Evolutionary conservation across 2,797 vertebrate genomes (phyloP), one percentile per base, ranked within the genome.

Genomic region (Microchirus variegatus): DNA sequence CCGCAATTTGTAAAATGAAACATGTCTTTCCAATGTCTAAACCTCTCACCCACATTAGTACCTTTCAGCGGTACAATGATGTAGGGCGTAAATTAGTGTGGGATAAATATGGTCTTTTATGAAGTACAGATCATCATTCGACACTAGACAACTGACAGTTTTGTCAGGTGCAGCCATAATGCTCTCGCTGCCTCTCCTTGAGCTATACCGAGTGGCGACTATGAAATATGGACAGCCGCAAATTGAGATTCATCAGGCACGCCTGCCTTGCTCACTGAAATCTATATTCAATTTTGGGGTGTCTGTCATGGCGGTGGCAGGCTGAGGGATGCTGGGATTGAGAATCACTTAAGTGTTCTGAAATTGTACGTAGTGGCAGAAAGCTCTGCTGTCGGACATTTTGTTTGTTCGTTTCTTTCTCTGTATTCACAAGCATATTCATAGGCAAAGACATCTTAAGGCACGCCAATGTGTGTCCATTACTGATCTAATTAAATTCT

Each of bases 201-300:
- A 84, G 84, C 79, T 71, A 49, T 55, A 81, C 82, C 76, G 55
- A 77, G 73, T 70, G 80, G 66, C 61, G 72, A 82, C 87, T 67
- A 78, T 90, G 87, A 92, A 89, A 90, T 87, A 93, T 90, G 84
- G 86, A 89, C 86, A 75, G 81, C 79, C 53, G 80, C 82, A 90
- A 90, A 92, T 91, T 90, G 88, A 92, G 87, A 92, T 92, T 90
- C 90, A 92, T 91, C 90, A 87, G 82, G 87, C 87, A 83, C 63
- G 78, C 82, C 87, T 88, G 87, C 89, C 85, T 88, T 73, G 84
- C 89, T 88, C 88, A 81, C 81, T 84, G 87, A 90, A 92, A 93
- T 92, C 91, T 92, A 91, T 92, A 91, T 92, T 92, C 89, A 86
- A 89, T 92, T 91, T 85, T 85, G 59, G 71, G 90, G 88, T 88